Evolutionary conservation across 2,797 vertebrate genomes (phyloP), one percentile per base, ranked within the genome.

Genomic region (Thripadectes ignobilis): DNA sequence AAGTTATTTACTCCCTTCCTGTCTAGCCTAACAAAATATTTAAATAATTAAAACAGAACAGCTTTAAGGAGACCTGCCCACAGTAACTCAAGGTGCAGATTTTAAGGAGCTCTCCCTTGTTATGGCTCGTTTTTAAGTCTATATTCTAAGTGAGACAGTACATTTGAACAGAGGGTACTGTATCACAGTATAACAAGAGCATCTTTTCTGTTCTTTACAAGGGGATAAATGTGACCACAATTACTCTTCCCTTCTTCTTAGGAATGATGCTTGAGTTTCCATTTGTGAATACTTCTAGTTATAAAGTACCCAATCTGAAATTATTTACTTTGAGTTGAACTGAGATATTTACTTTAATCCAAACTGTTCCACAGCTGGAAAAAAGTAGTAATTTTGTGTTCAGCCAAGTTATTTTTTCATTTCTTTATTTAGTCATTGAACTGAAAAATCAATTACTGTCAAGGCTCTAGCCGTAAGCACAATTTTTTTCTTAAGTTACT

Each of bases 401-500:
- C 59, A 94, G 92, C 58, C 73, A 94, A 95, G 80, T 41, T 86
- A 62, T 69, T 92, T 93, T 89, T 92, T 95, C 45, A 90, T 94
- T 90, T 90, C 88, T 92, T 96, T 94, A 87, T 83, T 88, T 92
- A 95, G 62, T 63, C 92, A 94, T 45, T 97, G 94, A 96, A 92
- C 92, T 93, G 94, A 94, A 97, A 96, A 96, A 97, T 95, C 92
- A 88, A 90, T 96, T 95, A 94, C 92, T 90, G 92, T 83, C 83
- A 94, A 88, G 39, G 58, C 92, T 90, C 32, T 82, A 93, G 85
- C 83, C 85, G 6, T 69, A 95, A 90, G 51, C 49, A 73, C 23
- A 57, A 71, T 69, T 71, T 82, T 92, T 92, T 91, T 73, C 66
- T 92, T 58, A 92, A 89, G 51, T 45, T 75, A 83, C 46, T 92